Evolutionary conservation across 2,888 invertebrate genomes (phyloP).

Genomic region (Lithophane semibrunnea): DNA sequence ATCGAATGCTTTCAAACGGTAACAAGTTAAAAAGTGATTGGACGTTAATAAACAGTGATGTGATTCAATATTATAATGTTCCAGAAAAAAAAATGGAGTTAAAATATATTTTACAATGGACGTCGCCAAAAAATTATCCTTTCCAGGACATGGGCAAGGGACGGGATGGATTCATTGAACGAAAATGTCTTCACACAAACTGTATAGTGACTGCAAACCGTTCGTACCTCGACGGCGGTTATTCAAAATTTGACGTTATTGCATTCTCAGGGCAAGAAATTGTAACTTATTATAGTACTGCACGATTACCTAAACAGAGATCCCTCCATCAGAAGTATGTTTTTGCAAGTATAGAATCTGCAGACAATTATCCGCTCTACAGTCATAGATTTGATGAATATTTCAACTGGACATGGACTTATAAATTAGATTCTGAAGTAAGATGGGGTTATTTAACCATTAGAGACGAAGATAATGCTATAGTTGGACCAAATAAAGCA

Average conservation of each 20-base stretch:
- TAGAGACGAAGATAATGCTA: conserved; percentile 66
- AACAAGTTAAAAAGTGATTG: conserved; percentile 8
- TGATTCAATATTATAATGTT: conserved; percentile 5
- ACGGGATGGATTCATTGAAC: conserved; percentile 70
- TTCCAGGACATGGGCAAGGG: conserved; percentile 74
- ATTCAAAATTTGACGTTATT: conserved; percentile 79
- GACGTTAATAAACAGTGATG: conserved; percentile 16
- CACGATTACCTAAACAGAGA: conserved; percentile 67
- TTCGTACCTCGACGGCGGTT: conserved; percentile 67
- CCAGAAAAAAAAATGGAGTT: conserved; percentile 40
- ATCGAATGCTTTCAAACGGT: conserved; percentile 1
- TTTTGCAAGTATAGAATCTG: conserved; percentile 75
- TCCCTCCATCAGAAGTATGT: conserved; percentile 77
- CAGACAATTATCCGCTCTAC: too few relatives aligned
- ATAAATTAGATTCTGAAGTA: too few relatives aligned
- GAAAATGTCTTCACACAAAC: conserved; percentile 71
- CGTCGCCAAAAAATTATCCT: conserved; percentile 68
- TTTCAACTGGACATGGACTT: too few relatives aligned
- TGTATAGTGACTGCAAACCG: conserved; percentile 69
- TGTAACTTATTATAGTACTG: conserved; percentile 14
- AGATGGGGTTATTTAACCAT: conserved; percentile 60
- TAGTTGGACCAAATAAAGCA: conserved; percentile 73
- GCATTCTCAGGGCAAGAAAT: conserved; percentile 79
- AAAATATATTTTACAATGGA: conserved; percentile 79
- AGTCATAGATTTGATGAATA: too few relatives aligned